These are phyloP conservation scores for Drosophila serrata DNA, from an alignment of 1,140 invertebrate genomes.

Conservation along the genomic window DNA sequence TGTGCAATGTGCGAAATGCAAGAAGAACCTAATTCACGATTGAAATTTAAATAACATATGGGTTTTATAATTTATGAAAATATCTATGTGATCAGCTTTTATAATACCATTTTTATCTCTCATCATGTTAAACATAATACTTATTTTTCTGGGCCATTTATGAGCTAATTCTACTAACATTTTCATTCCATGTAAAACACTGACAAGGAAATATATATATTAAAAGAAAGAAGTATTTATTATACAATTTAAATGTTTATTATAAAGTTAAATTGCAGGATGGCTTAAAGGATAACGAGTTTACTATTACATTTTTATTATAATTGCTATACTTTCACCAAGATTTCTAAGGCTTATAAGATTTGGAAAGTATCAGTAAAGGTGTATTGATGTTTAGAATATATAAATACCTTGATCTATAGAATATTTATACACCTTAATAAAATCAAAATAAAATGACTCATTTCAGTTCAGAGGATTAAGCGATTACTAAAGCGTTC, in stretches of 20 bases:
- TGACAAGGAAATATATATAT: neutral
- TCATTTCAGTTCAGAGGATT: constrained; percentile 8
- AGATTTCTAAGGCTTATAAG: neutral
- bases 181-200: neutral
- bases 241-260: neutral
- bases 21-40: neutral
- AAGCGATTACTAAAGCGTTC: constrained; percentile 16
- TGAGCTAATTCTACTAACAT: neutral
- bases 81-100: neutral
- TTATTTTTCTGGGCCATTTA: neutral
- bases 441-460: constrained; percentile 13
- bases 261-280: neutral
- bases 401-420: too few relatives aligned
- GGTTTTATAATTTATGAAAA: neutral
- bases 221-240: neutral
- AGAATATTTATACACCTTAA: too few relatives aligned
- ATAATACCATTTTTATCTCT: neutral
- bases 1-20: neutral
- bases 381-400: neutral
- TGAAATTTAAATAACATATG: neutral
- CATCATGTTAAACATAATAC: too few relatives aligned
- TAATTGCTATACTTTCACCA: neutral
- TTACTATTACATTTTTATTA: neutral
- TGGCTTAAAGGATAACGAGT: neutral
- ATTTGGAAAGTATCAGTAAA: neutral